Percentiles rank a stretch among this genome's conserved stretches.
Evolutionary conservation across 2,797 vertebrate species (phyloP).

Genomic region (Manis javanica): DNA sequence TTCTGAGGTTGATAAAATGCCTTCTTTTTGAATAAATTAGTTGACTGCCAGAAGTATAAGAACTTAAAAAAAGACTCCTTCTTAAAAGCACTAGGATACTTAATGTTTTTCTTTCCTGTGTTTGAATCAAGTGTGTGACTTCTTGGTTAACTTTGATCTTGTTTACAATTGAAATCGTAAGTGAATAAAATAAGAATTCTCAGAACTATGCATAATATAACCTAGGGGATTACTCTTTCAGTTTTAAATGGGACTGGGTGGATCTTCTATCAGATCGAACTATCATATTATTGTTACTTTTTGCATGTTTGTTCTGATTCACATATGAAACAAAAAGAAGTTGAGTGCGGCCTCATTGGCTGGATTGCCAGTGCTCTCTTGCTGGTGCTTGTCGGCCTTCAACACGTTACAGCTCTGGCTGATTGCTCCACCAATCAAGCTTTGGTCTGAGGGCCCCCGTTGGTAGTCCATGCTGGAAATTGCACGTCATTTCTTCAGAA

Average conservation of each 20-base stretch:
- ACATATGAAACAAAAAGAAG: background rate
- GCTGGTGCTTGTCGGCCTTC: background rate
- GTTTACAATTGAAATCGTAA: constrained; percentile 19
- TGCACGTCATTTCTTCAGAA: constrained; percentile 42
- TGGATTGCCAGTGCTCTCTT: background rate
- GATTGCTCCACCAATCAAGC: background rate
- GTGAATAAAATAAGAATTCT: background rate
- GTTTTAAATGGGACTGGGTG: constrained; percentile 45
- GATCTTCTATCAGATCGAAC: background rate
- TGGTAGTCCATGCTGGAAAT: constrained; percentile 26
- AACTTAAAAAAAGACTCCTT: constrained; percentile 23
- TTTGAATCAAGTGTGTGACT: constrained; percentile 50
- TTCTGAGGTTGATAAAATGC: constrained; percentile 15
- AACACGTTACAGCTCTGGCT: background rate
- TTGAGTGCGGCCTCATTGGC: constrained; percentile 9
- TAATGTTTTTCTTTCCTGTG: background rate
- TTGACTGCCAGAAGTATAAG: constrained; percentile 25
- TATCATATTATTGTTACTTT: constrained; percentile 57
- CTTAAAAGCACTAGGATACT: constrained; percentile 36
- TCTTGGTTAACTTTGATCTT: constrained; percentile 44
- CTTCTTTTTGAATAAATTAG: constrained; percentile 35
- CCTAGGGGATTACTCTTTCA: background rate
- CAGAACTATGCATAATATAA: constrained; percentile 10
- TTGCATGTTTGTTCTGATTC: constrained; percentile 41
- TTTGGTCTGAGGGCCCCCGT: constrained; percentile 17